Base-by-base conservation (phyloP, 2,113 vertebrate genomes). In the Ameiurus melas region DNA sequence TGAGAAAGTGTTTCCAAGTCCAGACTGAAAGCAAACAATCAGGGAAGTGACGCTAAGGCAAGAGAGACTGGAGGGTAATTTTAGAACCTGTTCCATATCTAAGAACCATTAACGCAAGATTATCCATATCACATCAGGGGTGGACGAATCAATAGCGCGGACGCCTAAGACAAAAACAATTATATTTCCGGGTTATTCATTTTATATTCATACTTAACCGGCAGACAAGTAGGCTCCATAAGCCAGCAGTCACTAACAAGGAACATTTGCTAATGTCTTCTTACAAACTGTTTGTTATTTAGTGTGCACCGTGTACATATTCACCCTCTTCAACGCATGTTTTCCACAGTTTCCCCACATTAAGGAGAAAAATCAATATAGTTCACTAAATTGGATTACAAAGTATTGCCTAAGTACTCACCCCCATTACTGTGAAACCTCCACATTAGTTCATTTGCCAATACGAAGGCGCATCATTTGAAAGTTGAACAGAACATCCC, bases 41-140 rank as follows among this genome's bases (percentile, higher is more conserved):
- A 19, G 27, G 51, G n/a, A 27, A 3, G 6, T 30, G 27, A 10
- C 0, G 47, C 77, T 30, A 80, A 55, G 27, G 77, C 77, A 55
- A 30, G 14, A 17, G 5, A 55, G 51, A 55, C 77, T 19, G 77
- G 77, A 55, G 51, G 77, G 20, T 55, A 80, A 80, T 8, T 80
- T 80, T 80, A 80, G 77, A 80, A 30, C 51, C 77, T 80, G 51
- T 55, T 80, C 77, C 51, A 57, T 80, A 55, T 55, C 77, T 57
- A 80, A 80, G 77, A 80, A 80, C 77, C 77, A 80, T 80, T 80
- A 80, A 55, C 30, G 77, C 27, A 19, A 80, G 77, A 80, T 80
- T 55, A 80, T 53, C 77, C 47, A 53, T 53, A 80, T 80, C 77
- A 33, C 77, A 80, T 80, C 51, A 78, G 77, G 77, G 51, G 77